Base-by-base conservation (phyloP, 2,113 vertebrate genomes). In the Passer montanus region DNA sequence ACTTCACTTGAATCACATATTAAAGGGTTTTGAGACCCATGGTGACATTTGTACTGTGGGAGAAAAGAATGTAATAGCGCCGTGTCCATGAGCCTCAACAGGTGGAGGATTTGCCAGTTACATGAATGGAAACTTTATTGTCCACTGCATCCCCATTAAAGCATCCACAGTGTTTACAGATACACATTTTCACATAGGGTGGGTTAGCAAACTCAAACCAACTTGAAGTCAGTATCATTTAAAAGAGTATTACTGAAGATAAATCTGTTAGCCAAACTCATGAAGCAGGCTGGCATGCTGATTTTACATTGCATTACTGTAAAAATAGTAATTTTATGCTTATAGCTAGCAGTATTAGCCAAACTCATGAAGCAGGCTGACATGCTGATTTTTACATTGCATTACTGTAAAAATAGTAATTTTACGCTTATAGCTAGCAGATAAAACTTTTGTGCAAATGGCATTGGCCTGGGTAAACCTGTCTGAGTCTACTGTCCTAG, bases 61-160 rank as follows among this genome's bases (percentile, higher is more conserved):
- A 60, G 41, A 19, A 49, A 41, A 68, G 13, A 11, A 10, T 46
- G 18, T 58, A 15, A 15, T 27, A 16, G 41, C 12, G 5, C n/a
- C 6, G 24, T 52, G 66, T 46, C 66, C 50, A 2, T 12, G 21
- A 63, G 18, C 69, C 47, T 75, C 90, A 82, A 43, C 69, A 90
- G 69, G 64, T 66, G 31, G n/a, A 76, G 18, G 46, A 17, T 56
- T 89, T 81, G 74, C 5, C 20, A 16, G 5, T 23, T 15, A 18
- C 4, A 6, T 5, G 19, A 50, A 37, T 11, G 22, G 39, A 22
- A 82, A 59, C 10, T 23, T 46, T 18, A 5, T 16, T 56, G 37
- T 5, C 39, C 23, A 4, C 43, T 39, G 2, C 0, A 0, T 41
- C n/a, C 17, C 2, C 26, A 0, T 60, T 60, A 31, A 47, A 80